These are phyloP conservation scores for Hemitrygon akajei DNA, from an alignment of 2,797 vertebrate genomes.

Conservation along the genomic window DNA sequence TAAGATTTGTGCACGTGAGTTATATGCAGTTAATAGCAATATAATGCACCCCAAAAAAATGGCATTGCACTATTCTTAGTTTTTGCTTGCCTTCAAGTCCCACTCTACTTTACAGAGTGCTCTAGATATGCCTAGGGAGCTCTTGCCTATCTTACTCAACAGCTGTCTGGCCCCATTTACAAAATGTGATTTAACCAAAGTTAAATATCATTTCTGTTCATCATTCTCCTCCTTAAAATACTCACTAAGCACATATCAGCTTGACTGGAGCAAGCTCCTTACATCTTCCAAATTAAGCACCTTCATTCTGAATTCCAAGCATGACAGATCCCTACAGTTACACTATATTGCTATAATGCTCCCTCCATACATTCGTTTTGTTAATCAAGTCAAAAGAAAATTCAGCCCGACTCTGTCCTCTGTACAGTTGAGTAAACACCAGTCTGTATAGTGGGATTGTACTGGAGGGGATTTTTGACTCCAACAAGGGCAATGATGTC, in stretches of 20 bases:
- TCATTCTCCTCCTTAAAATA: neutral
- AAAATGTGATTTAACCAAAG: constrained; percentile 8
- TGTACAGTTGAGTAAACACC: constrained; percentile 32
- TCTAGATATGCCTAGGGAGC: neutral
- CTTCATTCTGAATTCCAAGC: constrained; percentile 31
- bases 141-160: neutral
- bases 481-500: constrained; percentile 21
- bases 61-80: neutral
- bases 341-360: neutral
- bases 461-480: constrained; percentile 33
- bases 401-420: constrained; percentile 5
- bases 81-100: neutral
- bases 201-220: neutral
- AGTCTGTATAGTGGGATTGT: constrained; percentile 28
- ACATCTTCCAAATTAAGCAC: constrained; percentile 20
- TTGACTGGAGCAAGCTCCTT: neutral
- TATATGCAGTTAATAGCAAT: neutral
- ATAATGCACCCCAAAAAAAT: neutral
- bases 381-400: constrained; percentile 37
- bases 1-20: neutral
- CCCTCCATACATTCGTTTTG: constrained; percentile 33
- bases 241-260: neutral
- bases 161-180: constrained; percentile 9
- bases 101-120: constrained; percentile 1
- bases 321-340: constrained; percentile 8